phyloP scores from a whole-genome alignment of 2,888 invertebrate species.

The Limenitis camilla region DNA sequence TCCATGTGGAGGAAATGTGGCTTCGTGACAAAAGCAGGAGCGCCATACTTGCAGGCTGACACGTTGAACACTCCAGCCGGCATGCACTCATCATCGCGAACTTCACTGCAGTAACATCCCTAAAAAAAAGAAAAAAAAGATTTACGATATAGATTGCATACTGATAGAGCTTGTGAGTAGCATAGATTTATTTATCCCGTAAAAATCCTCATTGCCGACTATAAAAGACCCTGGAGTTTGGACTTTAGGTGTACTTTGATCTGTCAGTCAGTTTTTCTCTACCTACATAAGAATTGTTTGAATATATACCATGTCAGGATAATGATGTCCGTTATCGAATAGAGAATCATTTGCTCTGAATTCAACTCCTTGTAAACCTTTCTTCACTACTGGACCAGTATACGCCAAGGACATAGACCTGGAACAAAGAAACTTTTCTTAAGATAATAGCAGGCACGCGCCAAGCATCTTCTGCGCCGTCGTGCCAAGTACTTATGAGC shows the following conservation, averaged over 20 bases:
- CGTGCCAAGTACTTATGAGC: too few species aligned
- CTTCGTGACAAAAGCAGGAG: conserved; percentile 86
- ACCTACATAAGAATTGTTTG: not conserved
- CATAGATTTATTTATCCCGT: not conserved
- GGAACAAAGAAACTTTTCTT: conserved; percentile 22
- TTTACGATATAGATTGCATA: too few species aligned
- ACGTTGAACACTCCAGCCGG: conserved; percentile 80
- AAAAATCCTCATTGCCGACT: not conserved
- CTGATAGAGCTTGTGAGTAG: too few species aligned
- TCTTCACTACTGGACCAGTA: conserved; percentile 51
- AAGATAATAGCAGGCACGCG: too few species aligned
- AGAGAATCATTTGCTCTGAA: conserved; percentile 75
- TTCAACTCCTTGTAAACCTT: conserved; percentile 68
- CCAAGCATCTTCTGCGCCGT: too few species aligned
- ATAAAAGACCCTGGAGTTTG: too few species aligned
- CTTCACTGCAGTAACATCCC: conserved; percentile 78
- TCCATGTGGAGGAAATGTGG: conserved; percentile 88
- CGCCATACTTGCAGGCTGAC: conserved; percentile 81
- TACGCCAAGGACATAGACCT: conserved; percentile 46
- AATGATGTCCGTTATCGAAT: conserved; percentile 78
- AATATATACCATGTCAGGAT: conserved; percentile 43
- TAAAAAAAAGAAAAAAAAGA: too few species aligned
- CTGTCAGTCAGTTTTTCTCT: too few species aligned
- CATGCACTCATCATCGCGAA: conserved; percentile 57
- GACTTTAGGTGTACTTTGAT: too few species aligned